Conservation (phyloP, 2,888 invertebrate species). For the Caenorhabditis becei region DNA sequence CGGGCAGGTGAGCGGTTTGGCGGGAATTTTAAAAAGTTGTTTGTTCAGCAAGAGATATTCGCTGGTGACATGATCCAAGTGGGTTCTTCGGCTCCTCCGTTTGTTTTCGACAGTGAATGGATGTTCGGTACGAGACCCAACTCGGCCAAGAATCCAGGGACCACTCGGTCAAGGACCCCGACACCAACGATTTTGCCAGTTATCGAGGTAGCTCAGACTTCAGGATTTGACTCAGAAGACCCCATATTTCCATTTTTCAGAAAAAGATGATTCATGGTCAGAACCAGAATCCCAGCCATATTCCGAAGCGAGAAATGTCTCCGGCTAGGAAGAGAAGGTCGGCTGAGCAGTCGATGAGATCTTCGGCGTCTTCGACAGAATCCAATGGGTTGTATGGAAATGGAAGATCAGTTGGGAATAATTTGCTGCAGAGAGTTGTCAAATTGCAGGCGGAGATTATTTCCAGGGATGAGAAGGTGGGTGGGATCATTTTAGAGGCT, state of each 20-base stretch:
- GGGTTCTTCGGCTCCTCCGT: slow-evolving; percentile 35
- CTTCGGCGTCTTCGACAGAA: slow-evolving; percentile 53
- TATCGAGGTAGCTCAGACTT: slow-evolving; percentile 17
- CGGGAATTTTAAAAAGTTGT: background rate
- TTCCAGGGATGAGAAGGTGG: slow-evolving; percentile 71
- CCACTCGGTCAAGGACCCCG: background rate
- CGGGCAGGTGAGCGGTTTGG: slow-evolving; percentile 60
- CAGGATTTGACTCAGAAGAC: too few species aligned
- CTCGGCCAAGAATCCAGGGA: slow-evolving; percentile 8
- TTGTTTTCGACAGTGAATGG: slow-evolving; percentile 57
- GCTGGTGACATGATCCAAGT: slow-evolving; percentile 64
- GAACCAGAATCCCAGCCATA: background rate
- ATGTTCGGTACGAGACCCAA: slow-evolving; percentile 46
- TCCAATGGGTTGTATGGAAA: slow-evolving; percentile 19
- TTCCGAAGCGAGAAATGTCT: background rate
- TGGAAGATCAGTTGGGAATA: slow-evolving; percentile 58
- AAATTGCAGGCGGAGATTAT: slow-evolving; percentile 72
- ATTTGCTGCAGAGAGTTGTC: slow-evolving; percentile 73
- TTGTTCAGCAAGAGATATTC: slow-evolving; percentile 33
- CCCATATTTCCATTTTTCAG: too few species aligned
- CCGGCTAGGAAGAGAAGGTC: slow-evolving; percentile 15
- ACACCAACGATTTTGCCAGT: slow-evolving; percentile 14
- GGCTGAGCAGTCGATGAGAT: slow-evolving; percentile 18
- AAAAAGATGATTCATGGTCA: background rate
- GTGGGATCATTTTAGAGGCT: too few species aligned